A percentile compares a stretch with the other conserved stretches of the same genome.
Conservation (phyloP, 2,888 invertebrate genomes). For the Trachelus stipa region DNA sequence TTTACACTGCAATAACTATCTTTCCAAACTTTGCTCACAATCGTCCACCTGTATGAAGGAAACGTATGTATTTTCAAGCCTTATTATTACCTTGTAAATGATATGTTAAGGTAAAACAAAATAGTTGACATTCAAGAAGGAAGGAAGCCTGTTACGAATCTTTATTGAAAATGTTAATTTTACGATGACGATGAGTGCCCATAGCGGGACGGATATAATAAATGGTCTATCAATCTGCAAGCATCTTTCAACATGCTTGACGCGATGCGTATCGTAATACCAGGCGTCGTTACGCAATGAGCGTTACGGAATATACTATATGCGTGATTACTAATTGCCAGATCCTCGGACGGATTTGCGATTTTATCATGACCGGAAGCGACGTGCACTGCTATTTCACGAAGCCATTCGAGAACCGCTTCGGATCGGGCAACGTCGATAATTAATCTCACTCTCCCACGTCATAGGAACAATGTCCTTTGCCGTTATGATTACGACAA, state of each 20-base stretch:
- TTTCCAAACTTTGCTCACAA: background rate
- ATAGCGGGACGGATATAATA: background rate
- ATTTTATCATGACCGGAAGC: conserved; percentile 56
- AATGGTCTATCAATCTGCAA: conserved; percentile 1
- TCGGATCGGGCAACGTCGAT: background rate
- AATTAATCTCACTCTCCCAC: background rate
- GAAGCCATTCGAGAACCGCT: conserved; percentile 30
- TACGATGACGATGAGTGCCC: background rate
- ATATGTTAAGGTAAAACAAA: background rate
- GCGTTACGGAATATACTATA: conserved; percentile 53
- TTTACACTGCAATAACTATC: background rate
- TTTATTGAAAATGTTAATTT: background rate
- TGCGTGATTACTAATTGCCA: conserved; percentile 62
- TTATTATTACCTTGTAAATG: background rate
- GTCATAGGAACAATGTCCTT: background rate
- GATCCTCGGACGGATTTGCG: conserved; percentile 48
- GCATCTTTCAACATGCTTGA: conserved; percentile 3
- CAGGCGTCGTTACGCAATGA: conserved; percentile 50
- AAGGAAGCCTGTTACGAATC: background rate
- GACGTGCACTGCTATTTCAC: conserved; percentile 35
- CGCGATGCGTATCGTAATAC: conserved; percentile 9
- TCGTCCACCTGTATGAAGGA: background rate
- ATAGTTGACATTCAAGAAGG: background rate
- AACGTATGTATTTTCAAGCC: background rate
- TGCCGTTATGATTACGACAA: background rate